These are phyloP conservation scores for Tangara arthus DNA, from an alignment of 2,797 vertebrate genomes.

Conservation along the genomic window DNA sequence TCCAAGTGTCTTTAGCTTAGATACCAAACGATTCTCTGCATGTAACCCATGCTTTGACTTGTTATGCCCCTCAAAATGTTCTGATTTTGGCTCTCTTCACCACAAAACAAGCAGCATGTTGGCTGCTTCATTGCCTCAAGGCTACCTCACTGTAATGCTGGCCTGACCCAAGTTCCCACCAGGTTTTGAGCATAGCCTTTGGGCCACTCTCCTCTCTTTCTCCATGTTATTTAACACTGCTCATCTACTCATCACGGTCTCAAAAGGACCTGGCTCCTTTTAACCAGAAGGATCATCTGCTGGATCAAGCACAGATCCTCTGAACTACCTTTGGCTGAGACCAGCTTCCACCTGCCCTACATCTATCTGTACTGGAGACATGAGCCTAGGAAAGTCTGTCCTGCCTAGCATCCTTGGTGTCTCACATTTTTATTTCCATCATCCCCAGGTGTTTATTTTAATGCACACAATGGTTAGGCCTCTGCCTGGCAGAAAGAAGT, in stretches of 20 bases:
- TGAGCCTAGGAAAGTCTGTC: not conserved
- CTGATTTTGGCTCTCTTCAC: not conserved
- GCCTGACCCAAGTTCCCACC: not conserved
- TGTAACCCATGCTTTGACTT: not conserved
- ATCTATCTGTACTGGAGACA: not conserved
- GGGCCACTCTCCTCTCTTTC: not conserved
- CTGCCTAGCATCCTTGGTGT: not conserved
- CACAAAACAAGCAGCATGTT: not conserved
- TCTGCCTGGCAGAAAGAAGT: not conserved
- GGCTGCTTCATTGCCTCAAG: not conserved
- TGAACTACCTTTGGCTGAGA: not conserved
- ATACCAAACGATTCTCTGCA: not conserved
- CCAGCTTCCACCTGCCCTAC: not conserved
- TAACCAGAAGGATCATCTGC: not conserved
- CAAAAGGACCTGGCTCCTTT: not conserved
- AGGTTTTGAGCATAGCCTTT: not conserved
- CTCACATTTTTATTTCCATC: not conserved
- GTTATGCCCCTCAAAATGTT: not conserved
- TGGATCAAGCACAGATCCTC: not conserved
- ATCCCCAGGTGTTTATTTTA: rapidly evolving
- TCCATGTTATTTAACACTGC: not conserved
- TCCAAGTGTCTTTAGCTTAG: not conserved
- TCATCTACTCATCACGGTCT: not conserved
- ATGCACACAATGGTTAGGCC: not conserved
- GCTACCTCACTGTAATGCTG: not conserved